These are phyloP conservation scores for Actinernus sp. DNA, from an alignment of 92 coral and sea anemone genomes.

Conservation along the genomic window DNA sequence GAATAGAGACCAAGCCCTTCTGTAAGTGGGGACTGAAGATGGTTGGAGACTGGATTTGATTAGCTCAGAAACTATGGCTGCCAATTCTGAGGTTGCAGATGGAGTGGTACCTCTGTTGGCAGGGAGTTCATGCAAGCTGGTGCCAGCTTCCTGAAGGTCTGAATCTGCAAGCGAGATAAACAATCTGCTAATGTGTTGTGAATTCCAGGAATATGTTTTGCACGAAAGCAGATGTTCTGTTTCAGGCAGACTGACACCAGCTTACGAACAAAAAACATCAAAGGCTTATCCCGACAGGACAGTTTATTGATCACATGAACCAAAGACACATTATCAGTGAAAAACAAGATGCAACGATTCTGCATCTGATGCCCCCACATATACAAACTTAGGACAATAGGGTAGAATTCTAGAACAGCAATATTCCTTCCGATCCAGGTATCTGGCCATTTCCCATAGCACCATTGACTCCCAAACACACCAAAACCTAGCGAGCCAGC, in stretches of 20 bases:
- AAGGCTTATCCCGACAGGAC: conserved; percentile 1
- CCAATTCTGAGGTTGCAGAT: background rate
- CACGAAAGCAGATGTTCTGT: too few relatives aligned
- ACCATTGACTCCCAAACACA: conserved; percentile 39
- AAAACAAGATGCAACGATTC: conserved; percentile 23
- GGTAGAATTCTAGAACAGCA: conserved; percentile 28
- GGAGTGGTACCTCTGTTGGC: background rate
- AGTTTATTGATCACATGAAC: conserved; percentile 6
- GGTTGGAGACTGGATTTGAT: background rate
- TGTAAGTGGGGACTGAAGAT: background rate
- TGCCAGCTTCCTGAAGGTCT: conserved; percentile 6
- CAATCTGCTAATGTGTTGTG: background rate
- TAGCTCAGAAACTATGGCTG: background rate
- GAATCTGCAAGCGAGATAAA: conserved; percentile 6
- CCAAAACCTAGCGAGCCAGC: conserved; percentile 47
- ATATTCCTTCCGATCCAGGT: conserved; percentile 24
- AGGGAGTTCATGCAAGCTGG: background rate
- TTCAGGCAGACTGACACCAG: background rate
- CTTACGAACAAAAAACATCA: background rate
- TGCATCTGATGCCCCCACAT: conserved; percentile 14
- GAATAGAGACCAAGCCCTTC: conserved; percentile 4
- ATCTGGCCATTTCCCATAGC: conserved; percentile 40
- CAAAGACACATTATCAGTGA: conserved; percentile 13
- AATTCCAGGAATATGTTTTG: conserved; percentile 20
- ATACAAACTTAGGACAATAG: conserved; percentile 16